Base-by-base conservation (phyloP, 2,888 invertebrate species). In the Aleiodes leptofemur region DNA sequence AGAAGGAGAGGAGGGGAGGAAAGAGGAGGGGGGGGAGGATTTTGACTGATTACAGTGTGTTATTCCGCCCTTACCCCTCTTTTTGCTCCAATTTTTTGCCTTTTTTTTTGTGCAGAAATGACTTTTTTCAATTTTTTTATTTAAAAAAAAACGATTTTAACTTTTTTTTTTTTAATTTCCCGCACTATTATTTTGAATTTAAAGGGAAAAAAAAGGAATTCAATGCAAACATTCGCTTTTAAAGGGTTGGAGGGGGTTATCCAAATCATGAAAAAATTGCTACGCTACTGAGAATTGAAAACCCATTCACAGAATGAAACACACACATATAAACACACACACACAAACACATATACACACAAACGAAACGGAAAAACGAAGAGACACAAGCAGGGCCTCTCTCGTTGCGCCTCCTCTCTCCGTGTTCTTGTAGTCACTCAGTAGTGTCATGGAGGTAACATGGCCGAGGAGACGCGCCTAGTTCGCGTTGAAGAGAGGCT, bases 401-500 rank as follows among this genome's bases (percentile, higher is more conserved):
- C 64, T 64, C 38, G 68, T 57, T 66, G 56, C 53, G 69, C 43
- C 72, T 69, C 75, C 55, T 56, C 55, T 75, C 23, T 23, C n/a
- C n/a, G n/a, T n/a, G 85, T 85, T 82, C 86, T 83, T 84, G 84
- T 84, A 86, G 85, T 86, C 84, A 84, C 80, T 85, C 78, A 80
- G 78, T 83, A 84, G 85, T 88, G 94, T 94, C 93, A 95, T 95
- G 95, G 94, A 94, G 94, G 93, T 94, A 96, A 95, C 94, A 96
- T 96, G 96, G 96, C 96, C 93, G 95, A 95, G 93, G 95, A 94
- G 92, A 94, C 94, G 93, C 94, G 94, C 93, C 93, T 95, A 93
- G 96, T 96, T 91, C 94, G 97, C 93, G 94, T 96, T 90, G 96
- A 96, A 92, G 97, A 97, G 93, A 95, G 96, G 92, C 93, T 97